Percentiles rank a stretch among this genome's conserved stretches.
These are phyloP conservation scores for Nibea coibor DNA, from an alignment of 2,113 vertebrate genomes.

Conservation along the genomic window DNA sequence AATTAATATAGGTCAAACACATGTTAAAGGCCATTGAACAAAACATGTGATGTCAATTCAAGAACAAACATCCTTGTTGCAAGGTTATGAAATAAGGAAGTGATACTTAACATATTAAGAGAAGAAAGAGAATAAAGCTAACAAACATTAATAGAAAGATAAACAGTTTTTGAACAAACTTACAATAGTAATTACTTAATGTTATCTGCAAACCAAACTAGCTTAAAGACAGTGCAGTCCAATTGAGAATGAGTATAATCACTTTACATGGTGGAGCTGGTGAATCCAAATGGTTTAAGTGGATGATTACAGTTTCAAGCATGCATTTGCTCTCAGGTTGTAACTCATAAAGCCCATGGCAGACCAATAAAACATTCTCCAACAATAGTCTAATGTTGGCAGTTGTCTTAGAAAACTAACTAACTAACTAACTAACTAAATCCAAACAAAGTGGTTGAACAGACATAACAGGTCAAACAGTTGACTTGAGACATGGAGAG, in stretches of 20 bases:
- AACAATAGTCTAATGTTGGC: too few relatives aligned
- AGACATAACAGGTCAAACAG: too few relatives aligned
- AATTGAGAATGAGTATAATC: constrained; percentile 33
- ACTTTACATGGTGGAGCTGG: constrained; percentile 25
- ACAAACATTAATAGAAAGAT: not conserved
- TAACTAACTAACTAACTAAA: too few relatives aligned
- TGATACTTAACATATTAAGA: not conserved
- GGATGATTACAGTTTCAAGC: constrained; percentile 45
- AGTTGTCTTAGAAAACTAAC: too few relatives aligned
- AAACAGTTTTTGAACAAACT: not conserved
- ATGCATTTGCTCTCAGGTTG: constrained; percentile 17
- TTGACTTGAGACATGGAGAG: too few relatives aligned
- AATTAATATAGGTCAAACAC: not conserved
- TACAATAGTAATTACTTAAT: constrained; percentile 11
- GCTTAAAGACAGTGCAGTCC: constrained; percentile 28
- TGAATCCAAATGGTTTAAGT: constrained; percentile 55
- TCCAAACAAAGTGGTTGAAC: too few relatives aligned
- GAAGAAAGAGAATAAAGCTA: not conserved
- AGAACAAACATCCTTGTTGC: too few relatives aligned
- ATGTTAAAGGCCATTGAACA: not conserved
- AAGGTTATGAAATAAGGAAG: too few relatives aligned
- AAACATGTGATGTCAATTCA: too few relatives aligned
- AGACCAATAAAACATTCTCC: too few relatives aligned
- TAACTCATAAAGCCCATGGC: too few relatives aligned
- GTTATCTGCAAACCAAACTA: constrained; percentile 29